Evolutionary conservation across 2,797 vertebrate species (phyloP), one percentile per base, ranked within the genome.

Genomic region (Sebastiscus tertius): DNA sequence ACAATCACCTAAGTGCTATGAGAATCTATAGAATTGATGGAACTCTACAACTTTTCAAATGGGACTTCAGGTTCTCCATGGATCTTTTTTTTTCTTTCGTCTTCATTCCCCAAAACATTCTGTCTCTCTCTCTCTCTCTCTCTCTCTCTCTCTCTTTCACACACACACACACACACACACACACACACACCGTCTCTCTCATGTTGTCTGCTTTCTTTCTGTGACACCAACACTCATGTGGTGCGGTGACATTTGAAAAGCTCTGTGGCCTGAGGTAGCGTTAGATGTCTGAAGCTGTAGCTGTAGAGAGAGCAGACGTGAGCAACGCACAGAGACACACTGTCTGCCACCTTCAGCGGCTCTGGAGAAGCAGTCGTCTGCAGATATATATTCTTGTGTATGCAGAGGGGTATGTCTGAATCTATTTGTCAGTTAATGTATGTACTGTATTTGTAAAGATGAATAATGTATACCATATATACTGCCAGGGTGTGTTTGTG

Each of bases 181-280:
- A 52, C 34, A 10, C 31, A 33, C 59, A 14, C 65, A 72, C 56
- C 55, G 42, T 18, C 49, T 72, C 34, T 65, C 52, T 67, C 68
- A 52, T 79, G 75, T 61, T 84, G 79, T 63, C 39, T 73, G 46
- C 64, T 85, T 52, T 79, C 54, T 55, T 72, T 83, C 39, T 68
- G 75, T 60, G 84, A 84, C 80, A 82, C 77, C 83, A 84, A 89
- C 87, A 73, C 86, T 87, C 73, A 68, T 79, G 79, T 67, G 74
- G 64, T 26, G 62, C 42, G 1, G 26, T 92, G 92, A 91, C 90
- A 91, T 93, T 91, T 92, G 66, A 86, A 90, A 88, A 85, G 76
- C 81, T 74, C n/a, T 54, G 75, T 77, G 82, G 83, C 89, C 88
- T 56, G 59, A 80, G 85, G 84, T 77, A 75, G 88, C 59, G 68